Conservation (phyloP, 2,797 vertebrate species). For the Hyperoplus lanceolatus region DNA sequence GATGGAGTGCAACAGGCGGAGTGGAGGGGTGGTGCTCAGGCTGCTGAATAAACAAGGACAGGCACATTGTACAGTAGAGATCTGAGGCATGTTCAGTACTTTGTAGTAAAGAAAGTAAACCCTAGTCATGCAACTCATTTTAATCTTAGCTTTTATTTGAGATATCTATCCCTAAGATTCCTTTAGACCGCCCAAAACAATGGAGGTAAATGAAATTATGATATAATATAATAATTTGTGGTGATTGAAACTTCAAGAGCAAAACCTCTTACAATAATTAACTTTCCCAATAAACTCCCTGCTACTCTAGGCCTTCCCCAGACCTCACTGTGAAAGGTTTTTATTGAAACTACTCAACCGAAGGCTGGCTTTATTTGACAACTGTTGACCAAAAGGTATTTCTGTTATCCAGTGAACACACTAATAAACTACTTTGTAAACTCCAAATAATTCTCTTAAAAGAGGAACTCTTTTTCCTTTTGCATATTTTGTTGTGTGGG, state of each 20-base stretch:
- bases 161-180: background rate
- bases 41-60: constrained; percentile 49
- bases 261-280: background rate
- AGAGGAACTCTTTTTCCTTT: background rate
- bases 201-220: background rate
- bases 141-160: constrained; percentile 2
- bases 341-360: background rate
- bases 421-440: no score
- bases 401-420: background rate
- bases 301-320: background rate
- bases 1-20: constrained; percentile 61
- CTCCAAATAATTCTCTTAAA: no score
- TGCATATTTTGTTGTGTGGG: background rate
- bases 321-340: background rate
- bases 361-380: background rate
- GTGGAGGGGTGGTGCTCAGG: constrained; percentile 49
- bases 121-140: no score
- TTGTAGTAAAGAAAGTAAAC: constrained; percentile 4
- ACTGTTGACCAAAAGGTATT: background rate
- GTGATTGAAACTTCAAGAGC: background rate
- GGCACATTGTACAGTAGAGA: constrained; percentile 23
- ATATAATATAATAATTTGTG: background rate
- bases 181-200: background rate
- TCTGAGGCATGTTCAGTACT: constrained; percentile 7
- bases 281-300: background rate